Evolutionary conservation across 64 coral and sea anemone species (phyloP), one percentile per base, ranked within the genome.

Genomic region (Cladopsammia gracilis): DNA sequence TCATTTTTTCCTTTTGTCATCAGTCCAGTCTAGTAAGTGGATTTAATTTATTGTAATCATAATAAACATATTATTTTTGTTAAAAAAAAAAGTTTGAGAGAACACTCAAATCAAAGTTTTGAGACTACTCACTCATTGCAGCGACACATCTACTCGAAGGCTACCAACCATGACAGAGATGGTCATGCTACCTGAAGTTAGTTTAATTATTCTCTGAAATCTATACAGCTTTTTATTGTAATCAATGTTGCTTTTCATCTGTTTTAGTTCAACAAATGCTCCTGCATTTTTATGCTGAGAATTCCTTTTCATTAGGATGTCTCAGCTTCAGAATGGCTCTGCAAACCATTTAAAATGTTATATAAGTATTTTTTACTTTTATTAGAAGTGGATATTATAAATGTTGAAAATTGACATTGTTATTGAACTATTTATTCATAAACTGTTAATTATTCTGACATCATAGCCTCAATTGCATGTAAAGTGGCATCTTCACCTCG

Each of bases 21-120:
- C n/a, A n/a, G n/a, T n/a, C n/a, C n/a, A n/a, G n/a, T n/a, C n/a
- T n/a, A n/a, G n/a, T n/a, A n/a, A n/a, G n/a, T n/a, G n/a, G n/a
- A n/a, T n/a, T n/a, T n/a, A n/a, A n/a, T n/a, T n/a, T n/a, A n/a
- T n/a, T n/a, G n/a, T n/a, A n/a, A n/a, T n/a, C n/a, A n/a, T n/a
- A n/a, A n/a, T n/a, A n/a, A n/a, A n/a, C n/a, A n/a, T n/a, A n/a
- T n/a, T n/a, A n/a, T n/a, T n/a, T n/a, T n/a, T n/a, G n/a, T n/a
- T n/a, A n/a, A n/a, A n/a, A n/a, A n/a, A n/a, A n/a, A n/a, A 2
- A 83, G 60, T 64, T 83, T 84, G 34, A 84, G 18, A 18, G 80
- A 84, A 16, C 65, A 84, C 20, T 84, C 80, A 24, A 84, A 84
- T 67, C 80, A 84, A 53, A 34, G 25, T 0, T 64, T 84, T 25